Conservation (phyloP, 1,140 invertebrate genomes). For the Mycetomoellerius zeteki region DNA sequence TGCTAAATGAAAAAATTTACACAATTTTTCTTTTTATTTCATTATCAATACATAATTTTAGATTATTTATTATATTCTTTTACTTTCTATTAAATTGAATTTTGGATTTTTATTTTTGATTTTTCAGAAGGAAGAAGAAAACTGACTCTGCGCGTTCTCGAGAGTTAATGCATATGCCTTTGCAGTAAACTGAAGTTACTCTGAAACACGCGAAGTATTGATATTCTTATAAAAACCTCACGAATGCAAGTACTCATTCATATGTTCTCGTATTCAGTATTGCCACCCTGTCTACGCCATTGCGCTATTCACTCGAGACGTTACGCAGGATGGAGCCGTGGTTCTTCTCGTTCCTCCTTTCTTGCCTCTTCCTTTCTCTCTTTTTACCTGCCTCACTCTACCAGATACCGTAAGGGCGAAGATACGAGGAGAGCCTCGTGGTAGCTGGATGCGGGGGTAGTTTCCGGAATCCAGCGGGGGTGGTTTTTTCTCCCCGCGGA, state of each 20-base stretch:
- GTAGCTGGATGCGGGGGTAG: slow-evolving; percentile 41
- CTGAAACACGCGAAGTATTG: slow-evolving; percentile 49
- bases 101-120: not conserved
- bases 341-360: slow-evolving; percentile 42
- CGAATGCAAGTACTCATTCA: slow-evolving; percentile 64
- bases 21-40: not conserved
- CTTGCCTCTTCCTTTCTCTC: slow-evolving; percentile 1
- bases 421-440: slow-evolving; percentile 51
- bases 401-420: slow-evolving; percentile 45
- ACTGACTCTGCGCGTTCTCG: not conserved
- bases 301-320: slow-evolving; percentile 74
- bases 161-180: slow-evolving; percentile 19
- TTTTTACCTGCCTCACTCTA: slow-evolving; percentile 44
- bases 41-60: not conserved
- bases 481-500: slow-evolving; percentile 76
- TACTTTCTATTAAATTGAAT: slow-evolving; percentile 1
- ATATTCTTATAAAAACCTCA: slow-evolving; percentile 72
- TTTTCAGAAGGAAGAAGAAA: not conserved
- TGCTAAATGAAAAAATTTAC: not conserved
- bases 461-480: slow-evolving; percentile 78
- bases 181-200: slow-evolving; percentile 19
- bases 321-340: slow-evolving; percentile 67
- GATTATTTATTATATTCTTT: not conserved
- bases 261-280: slow-evolving; percentile 66
- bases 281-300: slow-evolving; percentile 68